These are phyloP conservation scores for Drepana arcuata DNA, from an alignment of 1,140 invertebrate genomes.

Conservation along the genomic window DNA sequence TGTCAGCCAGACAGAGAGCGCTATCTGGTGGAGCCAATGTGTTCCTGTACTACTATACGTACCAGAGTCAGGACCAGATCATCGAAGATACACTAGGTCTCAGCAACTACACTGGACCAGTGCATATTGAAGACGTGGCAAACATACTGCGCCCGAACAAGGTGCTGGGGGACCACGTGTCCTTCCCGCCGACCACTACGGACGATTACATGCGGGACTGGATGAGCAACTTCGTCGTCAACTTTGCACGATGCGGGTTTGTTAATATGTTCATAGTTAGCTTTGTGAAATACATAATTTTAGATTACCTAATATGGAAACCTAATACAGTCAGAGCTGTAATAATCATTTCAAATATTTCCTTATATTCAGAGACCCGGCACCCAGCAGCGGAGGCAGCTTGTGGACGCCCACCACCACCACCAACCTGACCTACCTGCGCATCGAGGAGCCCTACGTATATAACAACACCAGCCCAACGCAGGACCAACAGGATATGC, in stretches of 20 bases:
- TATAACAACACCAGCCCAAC: slow-evolving; percentile 13
- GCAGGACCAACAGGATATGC: slow-evolving; percentile 16
- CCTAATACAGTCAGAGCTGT: too few relatives aligned
- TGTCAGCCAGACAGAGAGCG: slow-evolving; percentile 10
- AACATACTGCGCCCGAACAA: slow-evolving; percentile 16
- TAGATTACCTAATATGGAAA: too few relatives aligned
- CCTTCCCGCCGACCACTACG: slow-evolving; percentile 4
- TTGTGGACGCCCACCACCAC: slow-evolving; percentile 18
- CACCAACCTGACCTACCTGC: slow-evolving; percentile 19
- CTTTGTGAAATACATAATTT: too few relatives aligned
- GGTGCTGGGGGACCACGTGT: slow-evolving; percentile 3
- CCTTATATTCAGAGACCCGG: background rate
- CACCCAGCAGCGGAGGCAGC: too few relatives aligned
- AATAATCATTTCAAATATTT: slow-evolving; percentile 5
- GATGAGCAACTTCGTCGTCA: slow-evolving; percentile 7
- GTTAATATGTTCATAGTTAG: too few relatives aligned
- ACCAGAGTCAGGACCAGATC: slow-evolving; percentile 9
- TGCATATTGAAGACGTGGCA: slow-evolving; percentile 23
- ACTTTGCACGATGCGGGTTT: slow-evolving; percentile 14
- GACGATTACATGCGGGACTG: slow-evolving; percentile 16
- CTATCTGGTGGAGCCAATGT: slow-evolving; percentile 3
- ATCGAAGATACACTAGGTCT: slow-evolving; percentile 5
- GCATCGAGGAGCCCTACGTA: slow-evolving; percentile 17
- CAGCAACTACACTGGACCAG: slow-evolving; percentile 4
- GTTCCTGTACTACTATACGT: slow-evolving; percentile 21